Evolutionary conservation across 2,888 invertebrate species (phyloP), one percentile per base, ranked within the genome.

Genomic region (Drosophila quinaria): DNA sequence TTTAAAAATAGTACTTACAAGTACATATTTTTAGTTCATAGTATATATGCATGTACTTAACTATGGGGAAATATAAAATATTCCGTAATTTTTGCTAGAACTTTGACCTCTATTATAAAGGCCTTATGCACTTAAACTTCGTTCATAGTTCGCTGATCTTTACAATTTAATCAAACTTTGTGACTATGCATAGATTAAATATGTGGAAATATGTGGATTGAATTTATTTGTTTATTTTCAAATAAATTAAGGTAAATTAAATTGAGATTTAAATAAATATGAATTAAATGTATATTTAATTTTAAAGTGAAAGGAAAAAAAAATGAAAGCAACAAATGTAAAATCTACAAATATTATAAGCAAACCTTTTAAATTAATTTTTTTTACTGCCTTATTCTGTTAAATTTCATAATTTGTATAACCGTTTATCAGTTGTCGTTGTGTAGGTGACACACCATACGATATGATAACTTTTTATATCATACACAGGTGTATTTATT

Each of bases 81-180:
- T 29, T 33, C 44, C 44, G 8, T 37, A 22, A n/a, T 39, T 11
- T 39, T 39, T 29, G 8, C 31, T 10, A 10, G 56, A 51, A 75
- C 75, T 73, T 75, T 78, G 74, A 75, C 73, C 74, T 72, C 3
- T 50, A n/a, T 13, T n/a, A 37, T 10, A 33, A 60, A 31, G 39
- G 31, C 10, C 33, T 41, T 31, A 39, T 13, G 22, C 6, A 46
- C 46, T 46, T 11, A 17, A 33, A 15, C 1, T 6, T 4, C n/a
- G 10, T 29, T 41, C 35, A 33, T 33, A 15, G 35, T 42, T 41
- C 4, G 10, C 6, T 42, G 58, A 46, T 33, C 63, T 47, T 50
- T 55, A 6, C 4, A 22, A 37, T 17, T 41, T 31, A 58, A 54
- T 54, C 55, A 31, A 41, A 31, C 17, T 54, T 25, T 13, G 15